Percentiles rank a stretch among this genome's conserved stretches.
phyloP scores from a whole-genome alignment of 2,797 vertebrate species.

The Molossus alvarezi region DNA sequence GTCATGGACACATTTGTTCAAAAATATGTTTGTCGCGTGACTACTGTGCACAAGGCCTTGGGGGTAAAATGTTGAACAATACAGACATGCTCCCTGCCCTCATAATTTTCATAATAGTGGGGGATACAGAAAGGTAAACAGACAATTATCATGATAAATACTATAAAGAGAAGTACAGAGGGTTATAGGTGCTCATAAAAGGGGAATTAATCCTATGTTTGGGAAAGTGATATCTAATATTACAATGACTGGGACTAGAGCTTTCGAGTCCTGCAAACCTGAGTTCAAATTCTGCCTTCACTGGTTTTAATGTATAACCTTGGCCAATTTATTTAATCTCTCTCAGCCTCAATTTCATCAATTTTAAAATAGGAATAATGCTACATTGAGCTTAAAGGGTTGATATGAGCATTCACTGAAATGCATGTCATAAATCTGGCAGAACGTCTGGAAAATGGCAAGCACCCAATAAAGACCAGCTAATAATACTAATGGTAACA shows the following conservation, averaged over 20 bases:
- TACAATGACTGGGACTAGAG: neutral
- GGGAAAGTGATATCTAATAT: neutral
- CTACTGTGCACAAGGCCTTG: neutral
- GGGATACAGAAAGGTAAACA: neutral
- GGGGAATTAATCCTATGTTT: neutral
- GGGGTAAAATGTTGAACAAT: slow-evolving; percentile 61
- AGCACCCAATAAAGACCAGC: neutral
- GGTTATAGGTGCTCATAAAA: neutral
- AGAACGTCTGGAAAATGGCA: slow-evolving; percentile 36
- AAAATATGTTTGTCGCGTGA: slow-evolving; percentile 53
- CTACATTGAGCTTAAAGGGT: neutral
- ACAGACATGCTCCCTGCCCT: neutral
- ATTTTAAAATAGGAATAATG: slow-evolving; percentile 50
- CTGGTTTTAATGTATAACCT: neutral
- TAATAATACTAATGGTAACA: slow-evolving; percentile 27
- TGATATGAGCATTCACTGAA: slow-evolving; percentile 41
- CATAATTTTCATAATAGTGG: slow-evolving; percentile 1
- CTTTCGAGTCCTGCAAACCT: slow-evolving; percentile 10
- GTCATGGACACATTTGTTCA: neutral
- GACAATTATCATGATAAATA: neutral
- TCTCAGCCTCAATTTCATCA: slow-evolving; percentile 28
- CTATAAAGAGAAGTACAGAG: neutral
- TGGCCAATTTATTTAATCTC: slow-evolving; percentile 44
- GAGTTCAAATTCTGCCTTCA: slow-evolving; percentile 41
- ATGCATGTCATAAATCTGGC: slow-evolving; percentile 33